Evolutionary conservation across 2,797 vertebrate species (phyloP), one percentile per base, ranked within the genome.

Genomic region (Amazona finschi): DNA sequence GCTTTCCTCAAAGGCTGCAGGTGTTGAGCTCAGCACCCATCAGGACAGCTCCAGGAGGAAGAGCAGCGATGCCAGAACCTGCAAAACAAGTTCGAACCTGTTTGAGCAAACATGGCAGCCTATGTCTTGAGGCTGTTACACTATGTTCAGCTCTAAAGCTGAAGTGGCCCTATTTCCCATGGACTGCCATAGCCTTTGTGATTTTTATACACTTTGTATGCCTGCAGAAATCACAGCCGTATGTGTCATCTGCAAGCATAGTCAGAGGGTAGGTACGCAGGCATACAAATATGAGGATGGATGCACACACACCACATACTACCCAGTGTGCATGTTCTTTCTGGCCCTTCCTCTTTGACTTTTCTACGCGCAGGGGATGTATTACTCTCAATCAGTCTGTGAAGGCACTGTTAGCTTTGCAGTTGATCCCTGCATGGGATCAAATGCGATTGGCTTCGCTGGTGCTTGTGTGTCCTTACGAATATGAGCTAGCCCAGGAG

Each of bases 371-470:
- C 50, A 43, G 61, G 76, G 80, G n/a, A 28, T 31, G 27, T 49
- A 8, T 80, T 85, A 9, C 49, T 77, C 38, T 77, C 2, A 0
- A 53, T n/a, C 1, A 1, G 55, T 46, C 65, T 49, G 33, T 78
- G 77, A 88, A 83, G 49, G 69, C 85, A 84, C 75, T 10, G 28
- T 69, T 72, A 85, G 57, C 72, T 92, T 80, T 88, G 82, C 83
- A 7, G 5, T 53, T 85, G 89, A 74, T 81, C 91, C 53, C 62
- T 89, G 83, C 74, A 11, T 84, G 85, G 58, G 82, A 81, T 84
- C 83, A 84, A 77, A 89, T 41, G 28, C 0, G 3, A 30, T 33
- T 78, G 70, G 39, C 58, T 91, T 87, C 0, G 0, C 10, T 64
- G 86, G 21, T 86, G 71, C 78, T 82, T 84, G 64, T 53, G 43